Evolutionary conservation across 2,113 vertebrate species (phyloP).

Genomic region (Pitta sordida): DNA sequence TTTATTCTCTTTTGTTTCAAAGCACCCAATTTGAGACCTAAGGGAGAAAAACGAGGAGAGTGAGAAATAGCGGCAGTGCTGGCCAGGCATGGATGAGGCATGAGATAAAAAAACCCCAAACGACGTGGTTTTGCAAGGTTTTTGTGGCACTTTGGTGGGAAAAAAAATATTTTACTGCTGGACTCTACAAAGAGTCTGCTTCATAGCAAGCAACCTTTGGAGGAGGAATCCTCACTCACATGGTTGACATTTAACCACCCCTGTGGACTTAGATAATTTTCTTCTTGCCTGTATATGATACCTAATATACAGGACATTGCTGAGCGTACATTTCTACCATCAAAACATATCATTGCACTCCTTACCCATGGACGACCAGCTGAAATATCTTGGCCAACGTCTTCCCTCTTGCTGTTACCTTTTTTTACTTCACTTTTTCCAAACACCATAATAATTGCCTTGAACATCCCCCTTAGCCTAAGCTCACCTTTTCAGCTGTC

Average conservation of each 20-base stretch:
- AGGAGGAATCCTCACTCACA: not conserved
- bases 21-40: slow-evolving; percentile 65
- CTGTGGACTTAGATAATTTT: not conserved
- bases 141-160: not conserved
- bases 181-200: not conserved
- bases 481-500: slow-evolving; percentile 10
- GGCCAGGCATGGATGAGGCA: not conserved
- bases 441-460: not conserved
- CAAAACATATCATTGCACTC: not conserved
- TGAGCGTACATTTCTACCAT: not conserved
- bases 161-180: not conserved
- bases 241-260: not conserved
- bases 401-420: not conserved
- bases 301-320: fast-evolving
- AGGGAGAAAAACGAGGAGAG: not conserved
- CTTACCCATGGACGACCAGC: not conserved
- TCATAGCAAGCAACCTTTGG: not conserved
- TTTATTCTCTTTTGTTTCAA: slow-evolving; percentile 32
- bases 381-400: not conserved
- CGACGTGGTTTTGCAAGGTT: not conserved
- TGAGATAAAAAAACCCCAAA: not conserved
- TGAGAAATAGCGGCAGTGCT: not conserved
- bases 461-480: not conserved
- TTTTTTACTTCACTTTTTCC: not conserved
- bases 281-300: not conserved